Evolutionary conservation across 2,797 vertebrate species (phyloP), one percentile per base, ranked within the genome.

Genomic region (Ctenopoma multispine): DNA sequence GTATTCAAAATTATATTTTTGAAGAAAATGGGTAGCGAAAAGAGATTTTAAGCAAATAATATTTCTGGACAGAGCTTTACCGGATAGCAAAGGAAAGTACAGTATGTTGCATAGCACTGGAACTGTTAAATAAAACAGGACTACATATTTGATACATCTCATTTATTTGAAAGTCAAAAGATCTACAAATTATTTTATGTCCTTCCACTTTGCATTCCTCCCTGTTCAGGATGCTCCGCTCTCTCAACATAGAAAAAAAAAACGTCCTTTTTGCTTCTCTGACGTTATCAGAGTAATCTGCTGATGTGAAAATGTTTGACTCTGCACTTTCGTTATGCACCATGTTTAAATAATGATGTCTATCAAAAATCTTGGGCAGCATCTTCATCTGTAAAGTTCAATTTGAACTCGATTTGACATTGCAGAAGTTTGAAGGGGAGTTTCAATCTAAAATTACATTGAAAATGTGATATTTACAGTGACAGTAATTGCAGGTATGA

Each of bases 331-430:
- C 69, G 48, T 67, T 23, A 49, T 60, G 68, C 69, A 47, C 80
- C 80, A 78, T 85, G 84, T 92, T 90, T 87, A 85, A 92, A 92
- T 89, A 88, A 87, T 86, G 82, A 85, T 86, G 63, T 87, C 86
- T 78, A 83, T 89, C 89, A 87, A 86, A 77, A 78, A 90, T 90
- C 91, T 85, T 46, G 27, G 67, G 75, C 34, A 9, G 70, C 71
- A 79, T 90, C 80, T 83, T 67, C 63, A 81, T 90, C 81, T 78
- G 76, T 59, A 72, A 44, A 80, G 63, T 86, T 88, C 46, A 72
- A 46, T 82, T 77, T 69, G 74, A 78, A 68, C 71, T 83, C 82
- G 80, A 80, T 82, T 69, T 85, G 86, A 88, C 70, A 61, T 83
- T 51, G 59, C 29, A 40, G 44, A 71, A 79, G 69, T 81, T 75